Evolutionary conservation across 2,888 invertebrate species (phyloP).

Genomic region (Elgonia sp.): DNA sequence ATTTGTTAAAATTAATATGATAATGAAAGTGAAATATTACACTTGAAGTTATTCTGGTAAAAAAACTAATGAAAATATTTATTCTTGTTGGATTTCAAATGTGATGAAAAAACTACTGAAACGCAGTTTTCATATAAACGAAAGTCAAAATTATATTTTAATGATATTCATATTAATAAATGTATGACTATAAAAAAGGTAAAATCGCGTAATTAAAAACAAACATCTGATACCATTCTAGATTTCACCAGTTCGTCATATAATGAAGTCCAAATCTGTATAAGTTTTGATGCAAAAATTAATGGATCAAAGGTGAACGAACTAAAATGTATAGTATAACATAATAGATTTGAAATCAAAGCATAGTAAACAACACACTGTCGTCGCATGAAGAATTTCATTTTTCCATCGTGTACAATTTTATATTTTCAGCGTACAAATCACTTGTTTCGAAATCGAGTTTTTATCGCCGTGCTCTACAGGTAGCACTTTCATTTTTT

Average conservation of each 20-base stretch:
- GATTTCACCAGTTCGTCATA: slow-evolving; percentile 15
- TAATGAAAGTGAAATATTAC: too few species aligned
- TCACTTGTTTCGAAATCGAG: slow-evolving; percentile 46
- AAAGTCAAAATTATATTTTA: too few species aligned
- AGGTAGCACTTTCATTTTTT: slow-evolving; percentile 58
- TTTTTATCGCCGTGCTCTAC: slow-evolving; percentile 25
- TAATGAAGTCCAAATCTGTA: background rate
- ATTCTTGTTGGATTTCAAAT: too few species aligned
- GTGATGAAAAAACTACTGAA: too few species aligned
- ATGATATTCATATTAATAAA: too few species aligned
- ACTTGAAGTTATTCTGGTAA: too few species aligned
- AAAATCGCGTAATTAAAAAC: background rate
- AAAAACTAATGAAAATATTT: too few species aligned
- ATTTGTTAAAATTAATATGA: too few species aligned
- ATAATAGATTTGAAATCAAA: slow-evolving; percentile 36
- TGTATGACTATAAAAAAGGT: too few species aligned
- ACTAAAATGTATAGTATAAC: background rate
- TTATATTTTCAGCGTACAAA: slow-evolving; percentile 49
- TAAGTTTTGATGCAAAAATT: background rate
- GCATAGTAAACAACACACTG: slow-evolving; percentile 33
- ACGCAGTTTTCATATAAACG: too few species aligned
- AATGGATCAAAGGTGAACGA: slow-evolving; percentile 45
- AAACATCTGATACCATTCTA: background rate
- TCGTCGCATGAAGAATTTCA: slow-evolving; percentile 14
- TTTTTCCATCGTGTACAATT: slow-evolving; percentile 15